Evolutionary conservation across 2,888 invertebrate genomes (phyloP), one percentile per base, ranked within the genome.

Genomic region (Cantharis rufa): DNA sequence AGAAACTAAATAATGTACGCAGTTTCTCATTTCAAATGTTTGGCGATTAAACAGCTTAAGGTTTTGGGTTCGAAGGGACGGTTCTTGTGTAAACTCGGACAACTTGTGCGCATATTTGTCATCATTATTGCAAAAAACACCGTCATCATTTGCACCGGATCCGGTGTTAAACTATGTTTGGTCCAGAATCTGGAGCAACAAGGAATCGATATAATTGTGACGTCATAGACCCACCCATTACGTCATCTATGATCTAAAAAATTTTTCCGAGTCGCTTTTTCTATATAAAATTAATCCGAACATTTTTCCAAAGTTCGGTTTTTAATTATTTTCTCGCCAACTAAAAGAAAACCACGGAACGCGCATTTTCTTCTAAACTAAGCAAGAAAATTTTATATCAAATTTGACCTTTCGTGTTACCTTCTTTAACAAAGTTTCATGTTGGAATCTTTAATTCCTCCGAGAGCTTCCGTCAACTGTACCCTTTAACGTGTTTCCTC

Each of bases 401-500:
- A 70, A 70, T 70, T 66, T 27, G 74, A 66, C 64, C 64, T 66
- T 66, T 66, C 24, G 64, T 24, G 71, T 21, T 72, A 72, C 70
- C 74, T 70, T 62, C 72, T 78, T 75, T 70, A 72, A 72, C 72
- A 75, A 78, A 75, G 74, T 77, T 77, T 75, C 74, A 72, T 74
- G 79, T 76, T 76, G 74, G 78, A 78, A 79, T 79, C 78, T 81
- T 74, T 80, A 82, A 82, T 82, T 77, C 82, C 80, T 77, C 61
- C 71, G 82, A 79, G 80, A 81, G 77, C 79, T 78, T 79, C 79
- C 80, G 82, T 82, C 82, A 82, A 80, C 81, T 80, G 81, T 80
- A 79, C 81, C 81, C 83, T 80, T 81, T 82, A 84, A 83, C 82
- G 81, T 82, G 84, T 82, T 79, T 82, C 81, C 84, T 78, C 81